These are phyloP conservation scores for Acrossocheilus fasciatus DNA, from an alignment of 2,797 vertebrate genomes.

Conservation along the genomic window DNA sequence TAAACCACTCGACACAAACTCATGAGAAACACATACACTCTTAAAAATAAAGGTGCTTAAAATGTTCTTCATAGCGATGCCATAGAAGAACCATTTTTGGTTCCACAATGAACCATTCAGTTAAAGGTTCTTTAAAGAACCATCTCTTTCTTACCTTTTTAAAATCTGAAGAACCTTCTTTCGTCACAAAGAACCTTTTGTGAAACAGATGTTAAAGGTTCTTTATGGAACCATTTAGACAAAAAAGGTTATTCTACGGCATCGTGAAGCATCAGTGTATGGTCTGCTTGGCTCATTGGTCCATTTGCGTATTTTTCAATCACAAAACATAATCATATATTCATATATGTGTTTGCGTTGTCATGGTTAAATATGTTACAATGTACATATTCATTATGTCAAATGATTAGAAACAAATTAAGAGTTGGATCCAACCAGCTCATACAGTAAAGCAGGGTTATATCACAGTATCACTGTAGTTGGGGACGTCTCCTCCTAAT, in stretches of 20 bases:
- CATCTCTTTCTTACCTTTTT: no score
- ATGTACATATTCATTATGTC: conserved; percentile 75
- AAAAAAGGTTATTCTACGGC: no score
- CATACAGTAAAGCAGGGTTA: neutral
- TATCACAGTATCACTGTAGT: neutral
- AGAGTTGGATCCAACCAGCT: conserved; percentile 27
- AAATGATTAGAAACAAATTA: conserved; percentile 74
- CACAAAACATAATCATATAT: neutral
- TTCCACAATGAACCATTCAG: no score
- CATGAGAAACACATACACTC: conserved; percentile 61
- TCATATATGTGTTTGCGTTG: neutral
- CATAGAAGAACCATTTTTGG: no score
- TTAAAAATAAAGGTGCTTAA: neutral
- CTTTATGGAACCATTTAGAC: neutral
- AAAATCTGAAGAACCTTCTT: neutral
- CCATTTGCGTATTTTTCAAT: neutral
- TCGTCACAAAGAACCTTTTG: neutral
- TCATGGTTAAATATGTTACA: conserved; percentile 72
- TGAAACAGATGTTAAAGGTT: neutral
- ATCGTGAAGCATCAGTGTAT: neutral
- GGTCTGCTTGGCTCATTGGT: neutral
- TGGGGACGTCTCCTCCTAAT: neutral
- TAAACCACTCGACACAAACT: conserved; percentile 64
- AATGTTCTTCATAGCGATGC: neutral
- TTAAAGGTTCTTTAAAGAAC: no score